Evolutionary conservation across 2,797 vertebrate genomes (phyloP).

Genomic region (Sciaenops ocellatus): DNA sequence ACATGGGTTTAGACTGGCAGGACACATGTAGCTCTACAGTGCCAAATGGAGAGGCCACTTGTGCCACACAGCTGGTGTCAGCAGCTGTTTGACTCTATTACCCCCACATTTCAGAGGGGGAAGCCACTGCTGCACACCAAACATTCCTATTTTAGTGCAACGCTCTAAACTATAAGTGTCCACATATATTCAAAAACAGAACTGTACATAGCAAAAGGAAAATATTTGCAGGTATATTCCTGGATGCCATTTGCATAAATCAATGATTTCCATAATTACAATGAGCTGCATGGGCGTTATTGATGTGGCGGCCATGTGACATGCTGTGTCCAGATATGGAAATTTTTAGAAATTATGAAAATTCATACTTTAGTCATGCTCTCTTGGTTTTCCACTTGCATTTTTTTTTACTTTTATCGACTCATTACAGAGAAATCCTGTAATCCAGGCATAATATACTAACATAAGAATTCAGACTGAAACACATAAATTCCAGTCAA

Average conservation of each 20-base stretch:
- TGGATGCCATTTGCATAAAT: constrained; percentile 57
- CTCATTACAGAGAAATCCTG: background rate
- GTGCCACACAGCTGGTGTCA: constrained; percentile 70
- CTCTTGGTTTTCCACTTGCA: constrained; percentile 21
- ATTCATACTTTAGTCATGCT: constrained; percentile 19
- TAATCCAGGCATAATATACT: background rate
- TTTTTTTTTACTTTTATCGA: constrained; percentile 35
- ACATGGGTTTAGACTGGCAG: constrained; percentile 12
- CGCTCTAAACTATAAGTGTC: background rate
- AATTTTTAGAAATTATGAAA: background rate
- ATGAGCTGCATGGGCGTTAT: constrained; percentile 46
- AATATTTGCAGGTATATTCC: constrained; percentile 9
- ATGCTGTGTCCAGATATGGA: constrained; percentile 12
- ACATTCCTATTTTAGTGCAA: constrained; percentile 12
- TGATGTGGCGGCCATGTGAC: constrained; percentile 31
- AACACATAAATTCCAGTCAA: background rate
- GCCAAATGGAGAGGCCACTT: constrained; percentile 59
- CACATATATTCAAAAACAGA: background rate
- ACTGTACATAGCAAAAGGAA: constrained; percentile 3
- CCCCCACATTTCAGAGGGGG: constrained; percentile 18
- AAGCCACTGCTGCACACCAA: constrained; percentile 36
- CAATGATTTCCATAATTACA: constrained; percentile 49
- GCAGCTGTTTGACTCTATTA: constrained; percentile 66
- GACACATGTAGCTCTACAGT: constrained; percentile 19
- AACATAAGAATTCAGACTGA: background rate